These are phyloP conservation scores for Mohoua ochrocephala DNA, from an alignment of 2,113 vertebrate genomes.

Conservation along the genomic window DNA sequence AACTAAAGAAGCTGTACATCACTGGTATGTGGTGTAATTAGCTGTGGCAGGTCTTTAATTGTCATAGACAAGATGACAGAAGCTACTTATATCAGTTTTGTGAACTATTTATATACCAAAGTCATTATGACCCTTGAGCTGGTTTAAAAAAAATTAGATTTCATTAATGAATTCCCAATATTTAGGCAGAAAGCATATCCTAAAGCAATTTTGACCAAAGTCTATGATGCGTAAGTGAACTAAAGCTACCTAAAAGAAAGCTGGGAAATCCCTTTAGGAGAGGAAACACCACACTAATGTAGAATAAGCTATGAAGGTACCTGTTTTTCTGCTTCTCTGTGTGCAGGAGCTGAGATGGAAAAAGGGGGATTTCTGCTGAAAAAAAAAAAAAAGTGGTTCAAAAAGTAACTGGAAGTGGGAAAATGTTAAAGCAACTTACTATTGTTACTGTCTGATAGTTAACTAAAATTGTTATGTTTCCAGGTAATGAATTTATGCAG, in stretches of 20 bases:
- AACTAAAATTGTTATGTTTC: background rate
- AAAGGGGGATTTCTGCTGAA: background rate
- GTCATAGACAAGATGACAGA: conserved; percentile 53
- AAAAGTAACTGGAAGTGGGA: background rate
- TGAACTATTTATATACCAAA: conserved; percentile 49
- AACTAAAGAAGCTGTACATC: conserved; percentile 53
- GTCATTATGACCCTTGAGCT: background rate
- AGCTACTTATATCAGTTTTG: conserved; percentile 53
- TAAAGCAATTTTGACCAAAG: background rate
- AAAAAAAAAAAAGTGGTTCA: background rate
- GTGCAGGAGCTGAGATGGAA: background rate
- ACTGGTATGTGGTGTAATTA: conserved; percentile 61
- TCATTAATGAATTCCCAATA: conserved; percentile 21
- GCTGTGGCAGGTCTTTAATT: conserved; percentile 44
- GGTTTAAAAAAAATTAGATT: background rate
- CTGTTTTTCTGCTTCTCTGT: background rate
- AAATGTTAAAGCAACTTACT: background rate
- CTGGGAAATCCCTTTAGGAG: background rate
- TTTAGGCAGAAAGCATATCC: conserved; percentile 17
- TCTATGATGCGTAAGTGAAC: background rate
- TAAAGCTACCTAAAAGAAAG: background rate
- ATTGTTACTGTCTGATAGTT: background rate
- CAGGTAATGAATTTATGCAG: background rate
- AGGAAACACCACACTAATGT: background rate
- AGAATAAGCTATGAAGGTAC: background rate